Conservation (phyloP, 2,888 invertebrate genomes). For the Thymelicus acteon region DNA sequence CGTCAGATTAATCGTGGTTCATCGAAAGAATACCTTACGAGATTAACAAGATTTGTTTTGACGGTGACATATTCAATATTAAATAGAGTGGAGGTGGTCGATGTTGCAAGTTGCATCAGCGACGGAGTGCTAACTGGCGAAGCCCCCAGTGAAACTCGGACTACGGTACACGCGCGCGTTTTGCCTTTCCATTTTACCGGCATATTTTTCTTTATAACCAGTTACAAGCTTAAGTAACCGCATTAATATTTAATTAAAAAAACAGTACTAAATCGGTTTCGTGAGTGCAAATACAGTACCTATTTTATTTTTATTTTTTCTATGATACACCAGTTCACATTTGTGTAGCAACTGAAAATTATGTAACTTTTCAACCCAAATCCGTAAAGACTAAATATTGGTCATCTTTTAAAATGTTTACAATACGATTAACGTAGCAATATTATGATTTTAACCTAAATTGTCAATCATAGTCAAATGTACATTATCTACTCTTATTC, state of each 20-base stretch:
- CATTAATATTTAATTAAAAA: neutral
- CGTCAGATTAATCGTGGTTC: too few relatives aligned
- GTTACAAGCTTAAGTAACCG: neutral
- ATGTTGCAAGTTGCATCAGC: constrained; percentile 26
- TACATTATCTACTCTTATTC: too few relatives aligned
- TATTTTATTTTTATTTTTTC: neutral
- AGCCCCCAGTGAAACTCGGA: constrained; percentile 25
- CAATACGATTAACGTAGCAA: neutral
- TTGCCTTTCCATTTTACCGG: constrained; percentile 23
- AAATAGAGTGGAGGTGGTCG: constrained; percentile 27
- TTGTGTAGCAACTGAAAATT: constrained; percentile 25
- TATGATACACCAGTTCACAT: neutral
- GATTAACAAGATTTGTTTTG: neutral
- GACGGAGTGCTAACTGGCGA: neutral
- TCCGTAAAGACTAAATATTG: constrained; percentile 9
- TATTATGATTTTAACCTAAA: too few relatives aligned
- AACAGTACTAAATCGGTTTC: neutral
- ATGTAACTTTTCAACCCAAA: constrained; percentile 32
- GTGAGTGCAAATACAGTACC: constrained; percentile 14
- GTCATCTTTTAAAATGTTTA: neutral
- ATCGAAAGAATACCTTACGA: too few relatives aligned
- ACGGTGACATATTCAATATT: constrained; percentile 23
- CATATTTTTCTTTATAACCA: neutral
- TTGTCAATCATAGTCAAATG: too few relatives aligned
- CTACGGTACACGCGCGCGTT: constrained; percentile 31